Base-by-base conservation (phyloP, 2,888 invertebrate species). In the Arctia plantaginis region DNA sequence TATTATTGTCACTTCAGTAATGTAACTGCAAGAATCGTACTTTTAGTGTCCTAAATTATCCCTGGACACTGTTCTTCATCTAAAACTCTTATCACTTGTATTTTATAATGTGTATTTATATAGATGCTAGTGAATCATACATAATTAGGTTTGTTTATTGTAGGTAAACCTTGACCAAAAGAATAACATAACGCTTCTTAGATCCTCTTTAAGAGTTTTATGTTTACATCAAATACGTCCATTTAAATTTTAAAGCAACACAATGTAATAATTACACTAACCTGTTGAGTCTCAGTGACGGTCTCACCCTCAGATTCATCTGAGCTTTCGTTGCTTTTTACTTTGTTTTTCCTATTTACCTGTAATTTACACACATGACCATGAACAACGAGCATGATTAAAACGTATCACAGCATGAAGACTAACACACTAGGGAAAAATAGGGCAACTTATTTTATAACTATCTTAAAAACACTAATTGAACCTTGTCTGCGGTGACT, bases 291-390 rank as follows among this genome's bases (percentile, higher is more conserved):
- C 86, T 96, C 96, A 62, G 94, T 95, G 79, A 95, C 92, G 33
- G 93, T 92, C 84, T 96, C 96, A 47, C 93, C 92, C 82, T 96
- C 96, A 66, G 96, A 96, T 78, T 96, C 96, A 88, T 95, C 96
- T 67, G 96, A 96, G 84, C 95, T 96, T 89, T 95, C 95, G 33
- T 93, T 94, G 71, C 91, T 91, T 88, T 95, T 94, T 80, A 91
- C 92, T 91, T 93, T 94, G 86, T 91, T 93, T 91, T 94, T 95
- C 84, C 94, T 94, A 92, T 94, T 95, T 87, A 95, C 94, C 95
- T 95, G 93, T 74, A 92, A 85, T 78, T 39, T 39, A 82, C 62
- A 82, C 68, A 79, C 15, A 47, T 69, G 27, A 74, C 20, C 66
- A 76, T 84, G 80, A 82, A 80, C 78, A 82, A 82, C 75, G 75